Evolutionary conservation across 1,140 invertebrate genomes (phyloP), one percentile per base, ranked within the genome.

Genomic region (Samia ricini): DNA sequence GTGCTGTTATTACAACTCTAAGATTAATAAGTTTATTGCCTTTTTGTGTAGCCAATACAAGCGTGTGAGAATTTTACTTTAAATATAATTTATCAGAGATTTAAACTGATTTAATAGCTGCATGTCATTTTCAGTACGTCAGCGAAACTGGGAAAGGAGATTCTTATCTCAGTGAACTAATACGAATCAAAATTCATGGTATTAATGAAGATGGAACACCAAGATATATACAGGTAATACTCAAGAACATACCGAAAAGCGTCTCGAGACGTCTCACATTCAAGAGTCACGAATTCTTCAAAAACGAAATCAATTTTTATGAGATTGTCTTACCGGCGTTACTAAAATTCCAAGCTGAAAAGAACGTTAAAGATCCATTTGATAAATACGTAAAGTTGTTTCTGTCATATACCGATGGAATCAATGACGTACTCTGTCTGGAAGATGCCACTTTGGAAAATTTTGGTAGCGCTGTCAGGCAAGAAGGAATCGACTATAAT

Each of bases 221-320:
- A 2, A 81, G 76, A 71, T 59, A 80, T 19, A 68, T 92, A 4
- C 91, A 91, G 69, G 75, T 94, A 1, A 89, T 95, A 5, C 86
- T 94, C 0, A 95, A 95, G 77, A 89, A 90, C 5, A 89, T 95
- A 61, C 94, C 94, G 0, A 91, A 91, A 56, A 95, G 93, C 68
- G 57, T 92, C 2, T 92, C 91, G 3, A 81, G 94, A 19, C 90
- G 92, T 10, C 92, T 93, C 24, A 93, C 94, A 0, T 95, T 92
- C 67, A 90, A 92, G 54, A 94, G 93, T 21, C 65, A 82, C n/a
- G 93, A 94, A 26, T 95, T 95, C 71, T 95, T 95, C 65, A 78
- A 83, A 58, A 95, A 95, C 71, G 94, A 95, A 84, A 93, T 94
- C 7, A 72, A 81, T 51, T 95, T 95, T 72, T 95, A 95, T 74